Conservation (phyloP, 2,797 vertebrate genomes). For the Peromyscus aztecus region DNA sequence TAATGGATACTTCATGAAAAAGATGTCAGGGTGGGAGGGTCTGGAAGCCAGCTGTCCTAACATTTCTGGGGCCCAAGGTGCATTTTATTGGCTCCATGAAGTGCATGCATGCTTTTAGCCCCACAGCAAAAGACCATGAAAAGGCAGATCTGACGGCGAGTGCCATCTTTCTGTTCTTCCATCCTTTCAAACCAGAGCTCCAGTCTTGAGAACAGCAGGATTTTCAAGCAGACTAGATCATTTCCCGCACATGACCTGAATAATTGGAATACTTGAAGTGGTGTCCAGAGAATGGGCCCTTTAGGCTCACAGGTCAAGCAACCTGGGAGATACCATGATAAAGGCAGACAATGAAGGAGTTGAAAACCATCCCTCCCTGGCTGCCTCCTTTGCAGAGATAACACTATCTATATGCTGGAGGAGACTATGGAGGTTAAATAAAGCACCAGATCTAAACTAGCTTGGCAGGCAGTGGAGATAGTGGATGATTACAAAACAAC, state of each 20-base stretch:
- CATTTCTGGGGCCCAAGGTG: conserved; percentile 86
- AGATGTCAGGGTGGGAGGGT: conserved; percentile 84
- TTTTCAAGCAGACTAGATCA: conserved; percentile 4
- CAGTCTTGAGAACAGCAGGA: not conserved
- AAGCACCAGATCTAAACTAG: not conserved
- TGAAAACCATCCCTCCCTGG: not conserved
- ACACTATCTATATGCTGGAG: conserved; percentile 18
- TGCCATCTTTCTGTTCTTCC: conserved; percentile 69
- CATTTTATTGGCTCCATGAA: conserved; percentile 87
- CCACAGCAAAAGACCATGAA: conserved; percentile 76
- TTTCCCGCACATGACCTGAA: not conserved
- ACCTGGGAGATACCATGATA: conserved; percentile 52
- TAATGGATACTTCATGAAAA: conserved; percentile 88
- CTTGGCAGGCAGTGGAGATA: not conserved
- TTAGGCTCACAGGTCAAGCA: not conserved
- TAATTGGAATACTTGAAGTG: not conserved
- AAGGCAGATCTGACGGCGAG: conserved; percentile 74
- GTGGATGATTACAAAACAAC: not conserved
- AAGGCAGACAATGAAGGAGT: conserved; percentile 63
- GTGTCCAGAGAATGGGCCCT: not conserved
- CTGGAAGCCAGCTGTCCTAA: conserved; percentile 94
- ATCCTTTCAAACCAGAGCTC: conserved; percentile 64
- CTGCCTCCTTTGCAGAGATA: not conserved
- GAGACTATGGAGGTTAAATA: conserved; percentile 50
- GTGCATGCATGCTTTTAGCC: conserved; percentile 84